Evolutionary conservation across 2,797 vertebrate species (phyloP).

Genomic region (Xerus rutilus): DNA sequence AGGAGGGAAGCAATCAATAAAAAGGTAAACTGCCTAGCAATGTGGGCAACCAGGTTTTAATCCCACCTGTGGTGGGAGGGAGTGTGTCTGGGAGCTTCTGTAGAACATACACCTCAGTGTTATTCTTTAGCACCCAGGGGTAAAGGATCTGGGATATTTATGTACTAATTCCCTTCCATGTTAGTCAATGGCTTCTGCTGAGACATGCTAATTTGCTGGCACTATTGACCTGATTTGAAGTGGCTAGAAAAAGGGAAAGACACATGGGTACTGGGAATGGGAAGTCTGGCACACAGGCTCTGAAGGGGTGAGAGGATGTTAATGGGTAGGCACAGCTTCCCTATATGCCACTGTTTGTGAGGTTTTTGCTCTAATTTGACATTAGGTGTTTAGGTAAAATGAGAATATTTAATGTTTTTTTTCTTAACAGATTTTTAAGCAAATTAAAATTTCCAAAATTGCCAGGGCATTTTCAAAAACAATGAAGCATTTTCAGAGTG

Average conservation of each 20-base stretch:
- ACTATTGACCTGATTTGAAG: background rate
- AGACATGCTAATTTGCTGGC: background rate
- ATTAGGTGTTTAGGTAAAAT: slow-evolving; percentile 41
- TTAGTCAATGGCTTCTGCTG: background rate
- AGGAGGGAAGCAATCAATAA: background rate
- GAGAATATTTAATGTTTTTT: background rate
- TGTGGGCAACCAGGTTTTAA: background rate
- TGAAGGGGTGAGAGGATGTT: background rate
- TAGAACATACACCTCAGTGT: background rate
- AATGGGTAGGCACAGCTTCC: too few relatives aligned
- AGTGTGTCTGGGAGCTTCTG: background rate
- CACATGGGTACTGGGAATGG: background rate
- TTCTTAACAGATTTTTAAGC: background rate
- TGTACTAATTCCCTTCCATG: background rate
- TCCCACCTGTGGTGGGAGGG: background rate
- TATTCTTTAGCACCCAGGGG: too few relatives aligned
- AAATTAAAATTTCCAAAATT: slow-evolving; percentile 44
- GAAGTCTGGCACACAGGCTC: background rate
- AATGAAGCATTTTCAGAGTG: slow-evolving; percentile 41
- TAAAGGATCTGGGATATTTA: background rate
- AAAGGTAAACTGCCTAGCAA: background rate
- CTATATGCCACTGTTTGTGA: background rate
- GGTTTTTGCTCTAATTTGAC: background rate
- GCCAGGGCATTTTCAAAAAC: slow-evolving; percentile 54
- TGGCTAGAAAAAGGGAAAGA: background rate